A percentile compares a stretch with the other conserved stretches of the same genome.
Conservation (phyloP, 2,113 vertebrate species). For the Macquaria australasica region DNA sequence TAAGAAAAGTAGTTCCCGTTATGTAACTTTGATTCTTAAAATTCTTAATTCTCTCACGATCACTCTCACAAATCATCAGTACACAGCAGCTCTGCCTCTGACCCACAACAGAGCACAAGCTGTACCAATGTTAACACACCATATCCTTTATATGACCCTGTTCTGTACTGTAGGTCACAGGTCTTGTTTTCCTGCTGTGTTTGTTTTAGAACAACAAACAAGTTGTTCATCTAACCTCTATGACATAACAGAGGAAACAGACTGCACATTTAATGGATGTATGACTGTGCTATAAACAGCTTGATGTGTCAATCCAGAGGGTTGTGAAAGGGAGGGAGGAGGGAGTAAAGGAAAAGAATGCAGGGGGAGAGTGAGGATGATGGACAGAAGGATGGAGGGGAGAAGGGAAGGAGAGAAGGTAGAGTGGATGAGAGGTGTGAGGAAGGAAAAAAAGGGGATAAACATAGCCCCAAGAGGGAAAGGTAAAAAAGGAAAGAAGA, state of each 20-base stretch:
- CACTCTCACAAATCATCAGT: not conserved
- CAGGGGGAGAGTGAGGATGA: not conserved
- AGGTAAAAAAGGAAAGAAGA: not conserved
- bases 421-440: not conserved
- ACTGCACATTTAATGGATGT: not conserved
- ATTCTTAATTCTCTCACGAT: not conserved
- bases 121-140: not conserved
- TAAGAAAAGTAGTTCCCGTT: not conserved
- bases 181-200: conserved; percentile 2
- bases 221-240: not conserved
- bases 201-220: conserved; percentile 19
- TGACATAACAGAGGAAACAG: conserved; percentile 12
- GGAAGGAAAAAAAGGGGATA: not conserved
- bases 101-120: not conserved
- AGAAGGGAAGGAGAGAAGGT: not conserved
- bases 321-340: not conserved
- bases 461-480: not conserved
- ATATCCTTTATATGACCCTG: not conserved
- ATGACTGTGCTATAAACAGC: not conserved
- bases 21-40: not conserved
- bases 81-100: not conserved
- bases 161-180: not conserved
- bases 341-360: not conserved
- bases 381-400: not conserved
- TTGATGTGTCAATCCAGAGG: not conserved